phyloP scores from a whole-genome alignment of 2,888 invertebrate species.

The Tetrapedia diversipes region DNA sequence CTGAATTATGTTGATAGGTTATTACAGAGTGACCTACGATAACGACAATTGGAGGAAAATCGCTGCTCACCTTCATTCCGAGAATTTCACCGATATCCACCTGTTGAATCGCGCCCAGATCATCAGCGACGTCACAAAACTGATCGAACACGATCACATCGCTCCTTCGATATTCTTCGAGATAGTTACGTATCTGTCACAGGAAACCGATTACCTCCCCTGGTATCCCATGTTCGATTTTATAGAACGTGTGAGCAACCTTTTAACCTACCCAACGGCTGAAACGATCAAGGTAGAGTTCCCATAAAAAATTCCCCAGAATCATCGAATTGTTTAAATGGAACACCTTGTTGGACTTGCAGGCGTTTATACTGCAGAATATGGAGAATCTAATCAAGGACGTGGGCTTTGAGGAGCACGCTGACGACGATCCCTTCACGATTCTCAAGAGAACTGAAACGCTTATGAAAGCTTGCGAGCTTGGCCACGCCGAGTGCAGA shows the following conservation, averaged over 20 bases:
- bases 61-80: slow-evolving; percentile 82
- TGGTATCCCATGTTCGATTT: slow-evolving; percentile 87
- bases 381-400: slow-evolving; percentile 46
- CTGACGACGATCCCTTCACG: slow-evolving; percentile 44
- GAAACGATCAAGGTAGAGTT: slow-evolving; percentile 1
- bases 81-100: slow-evolving; percentile 84
- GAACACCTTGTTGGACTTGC: background rate
- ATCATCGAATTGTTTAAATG: no score
- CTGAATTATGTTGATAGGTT: slow-evolving; percentile 64
- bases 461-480: slow-evolving; percentile 50
- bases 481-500: slow-evolving; percentile 53
- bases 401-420: slow-evolving; percentile 59
- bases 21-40: slow-evolving; percentile 86
- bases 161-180: slow-evolving; percentile 69
- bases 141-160: slow-evolving; percentile 68
- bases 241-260: slow-evolving; percentile 37
- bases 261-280: background rate
- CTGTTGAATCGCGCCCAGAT: slow-evolving; percentile 89
- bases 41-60: slow-evolving; percentile 87
- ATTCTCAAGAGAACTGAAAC: slow-evolving; percentile 35
- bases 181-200: slow-evolving; percentile 85
- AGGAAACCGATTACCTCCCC: slow-evolving; percentile 87
- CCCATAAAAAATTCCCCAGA: background rate
- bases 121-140: slow-evolving; percentile 88
- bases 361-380: background rate